Evolutionary conservation across 1,140 invertebrate species (phyloP).

Genomic region (Eulimnadia texana): DNA sequence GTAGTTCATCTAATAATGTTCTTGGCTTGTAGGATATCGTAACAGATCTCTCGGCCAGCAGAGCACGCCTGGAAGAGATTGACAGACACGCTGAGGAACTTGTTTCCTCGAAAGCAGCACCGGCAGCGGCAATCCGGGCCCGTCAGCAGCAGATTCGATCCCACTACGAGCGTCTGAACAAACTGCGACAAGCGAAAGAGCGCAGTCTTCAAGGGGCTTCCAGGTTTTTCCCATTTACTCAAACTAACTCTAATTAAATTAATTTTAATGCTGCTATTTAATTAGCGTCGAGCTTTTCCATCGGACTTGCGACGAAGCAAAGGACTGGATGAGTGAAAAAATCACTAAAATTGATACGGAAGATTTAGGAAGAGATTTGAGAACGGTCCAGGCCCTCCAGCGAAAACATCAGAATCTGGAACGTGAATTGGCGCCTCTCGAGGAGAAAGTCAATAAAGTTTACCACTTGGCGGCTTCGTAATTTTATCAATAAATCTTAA

Average conservation of each 20-base stretch:
- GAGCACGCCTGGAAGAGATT: slow-evolving; percentile 74
- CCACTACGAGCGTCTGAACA: slow-evolving; percentile 75
- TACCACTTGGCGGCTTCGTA: slow-evolving; percentile 60
- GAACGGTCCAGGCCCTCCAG: slow-evolving; percentile 80
- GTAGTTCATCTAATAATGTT: slow-evolving; percentile 10
- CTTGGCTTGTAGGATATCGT: slow-evolving; percentile 60
- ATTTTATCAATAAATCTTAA: slow-evolving; percentile 26
- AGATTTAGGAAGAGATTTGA: slow-evolving; percentile 65
- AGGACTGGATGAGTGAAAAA: slow-evolving; percentile 90
- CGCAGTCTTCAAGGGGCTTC: slow-evolving; percentile 80
- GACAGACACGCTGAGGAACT: slow-evolving; percentile 58
- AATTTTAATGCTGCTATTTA: too few species aligned
- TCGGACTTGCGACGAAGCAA: slow-evolving; percentile 79
- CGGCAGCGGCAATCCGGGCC: slow-evolving; percentile 68
- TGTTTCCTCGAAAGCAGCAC: slow-evolving; percentile 65
- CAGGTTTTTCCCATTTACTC: too few species aligned
- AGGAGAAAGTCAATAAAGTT: slow-evolving; percentile 74
- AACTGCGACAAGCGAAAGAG: slow-evolving; percentile 52
- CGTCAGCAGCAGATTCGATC: slow-evolving; percentile 70
- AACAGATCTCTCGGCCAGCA: slow-evolving; percentile 84
- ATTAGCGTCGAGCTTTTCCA: slow-evolving; percentile 82
- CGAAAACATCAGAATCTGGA: slow-evolving; percentile 77
- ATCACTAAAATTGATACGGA: slow-evolving; percentile 56
- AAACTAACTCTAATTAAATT: too few species aligned
- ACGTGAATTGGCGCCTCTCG: slow-evolving; percentile 70